Evolutionary conservation across 2,888 invertebrate species (phyloP).

Genomic region (Lithodes maja): DNA sequence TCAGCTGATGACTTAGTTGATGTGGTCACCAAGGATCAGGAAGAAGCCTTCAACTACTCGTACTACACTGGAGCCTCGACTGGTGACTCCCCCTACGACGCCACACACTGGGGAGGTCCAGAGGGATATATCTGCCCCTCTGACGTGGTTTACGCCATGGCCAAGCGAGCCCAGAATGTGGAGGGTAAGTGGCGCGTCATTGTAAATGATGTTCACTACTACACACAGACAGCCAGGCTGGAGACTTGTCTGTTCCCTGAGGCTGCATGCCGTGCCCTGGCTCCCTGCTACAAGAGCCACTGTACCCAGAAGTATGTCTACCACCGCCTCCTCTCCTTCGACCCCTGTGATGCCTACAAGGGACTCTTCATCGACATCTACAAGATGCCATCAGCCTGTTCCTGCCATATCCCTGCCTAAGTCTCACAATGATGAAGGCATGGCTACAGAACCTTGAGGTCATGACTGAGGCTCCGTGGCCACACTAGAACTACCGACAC

Average conservation of each 20-base stretch:
- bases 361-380: slow-evolving; percentile 74
- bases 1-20: slow-evolving; percentile 72
- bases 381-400: slow-evolving; percentile 72
- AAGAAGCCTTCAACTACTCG: slow-evolving; percentile 72
- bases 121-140: slow-evolving; percentile 69
- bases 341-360: slow-evolving; percentile 72
- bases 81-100: slow-evolving; percentile 71
- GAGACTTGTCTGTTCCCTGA: slow-evolving; percentile 71
- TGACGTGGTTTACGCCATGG: slow-evolving; percentile 71
- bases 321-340: slow-evolving; percentile 71
- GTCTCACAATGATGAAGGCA: slow-evolving; percentile 21
- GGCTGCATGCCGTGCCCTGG: slow-evolving; percentile 71
- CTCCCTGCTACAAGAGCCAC: slow-evolving; percentile 72
- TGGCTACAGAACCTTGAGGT: not conserved
- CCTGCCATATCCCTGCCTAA: slow-evolving; percentile 57
- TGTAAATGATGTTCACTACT: slow-evolving; percentile 72
- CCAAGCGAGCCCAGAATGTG: slow-evolving; percentile 72
- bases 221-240: slow-evolving; percentile 72
- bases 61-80: slow-evolving; percentile 72
- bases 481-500: slow-evolving; percentile 43
- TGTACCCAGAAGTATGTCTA: slow-evolving; percentile 72
- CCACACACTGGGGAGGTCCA: slow-evolving; percentile 72
- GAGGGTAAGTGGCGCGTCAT: slow-evolving; percentile 72
- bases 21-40: slow-evolving; percentile 70
- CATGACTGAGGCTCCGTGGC: slow-evolving; percentile 22